Percentiles rank a stretch among this genome's conserved stretches.
Evolutionary conservation across 2,888 invertebrate species (phyloP).

Genomic region (Drosophila siamana): DNA sequence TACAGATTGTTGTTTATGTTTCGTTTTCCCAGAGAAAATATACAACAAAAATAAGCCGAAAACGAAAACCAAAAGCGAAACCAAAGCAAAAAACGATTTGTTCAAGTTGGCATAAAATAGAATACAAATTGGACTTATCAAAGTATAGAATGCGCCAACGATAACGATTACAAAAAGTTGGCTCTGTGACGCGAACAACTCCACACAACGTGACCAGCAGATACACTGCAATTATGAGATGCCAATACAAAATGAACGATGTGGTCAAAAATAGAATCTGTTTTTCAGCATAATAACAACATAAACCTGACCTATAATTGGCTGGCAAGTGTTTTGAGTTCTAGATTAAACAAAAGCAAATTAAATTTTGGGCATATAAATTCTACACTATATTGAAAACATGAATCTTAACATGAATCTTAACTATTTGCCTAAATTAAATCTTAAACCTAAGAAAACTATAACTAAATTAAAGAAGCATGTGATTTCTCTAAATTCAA

Average conservation of each 20-base stretch:
- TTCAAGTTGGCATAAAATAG: slow-evolving; percentile 71
- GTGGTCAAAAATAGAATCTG: too few species aligned
- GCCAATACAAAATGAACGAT: too few species aligned
- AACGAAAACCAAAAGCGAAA: slow-evolving; percentile 11
- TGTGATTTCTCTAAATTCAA: too few species aligned
- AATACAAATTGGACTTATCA: slow-evolving; percentile 78
- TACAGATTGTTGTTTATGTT: slow-evolving; percentile 37
- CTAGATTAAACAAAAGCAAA: background rate
- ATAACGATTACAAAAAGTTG: slow-evolving; percentile 65
- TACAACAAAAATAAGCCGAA: slow-evolving; percentile 16
- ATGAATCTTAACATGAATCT: too few species aligned
- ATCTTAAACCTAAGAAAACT: too few species aligned
- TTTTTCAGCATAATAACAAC: too few species aligned
- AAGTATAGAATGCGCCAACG: slow-evolving; percentile 62
- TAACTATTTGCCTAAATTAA: too few species aligned
- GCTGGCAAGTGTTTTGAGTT: background rate
- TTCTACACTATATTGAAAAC: too few species aligned
- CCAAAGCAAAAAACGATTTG: slow-evolving; percentile 53
- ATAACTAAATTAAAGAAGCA: too few species aligned
- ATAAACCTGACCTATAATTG: background rate
- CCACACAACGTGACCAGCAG: background rate
- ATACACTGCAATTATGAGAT: slow-evolving; percentile 10
- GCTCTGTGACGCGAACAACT: slow-evolving; percentile 42
- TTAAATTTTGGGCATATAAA: too few species aligned
- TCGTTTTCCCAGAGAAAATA: slow-evolving; percentile 36